Evolutionary conservation across 2,797 vertebrate genomes (phyloP), one percentile per base, ranked within the genome.

Genomic region (Pangasius djambal): DNA sequence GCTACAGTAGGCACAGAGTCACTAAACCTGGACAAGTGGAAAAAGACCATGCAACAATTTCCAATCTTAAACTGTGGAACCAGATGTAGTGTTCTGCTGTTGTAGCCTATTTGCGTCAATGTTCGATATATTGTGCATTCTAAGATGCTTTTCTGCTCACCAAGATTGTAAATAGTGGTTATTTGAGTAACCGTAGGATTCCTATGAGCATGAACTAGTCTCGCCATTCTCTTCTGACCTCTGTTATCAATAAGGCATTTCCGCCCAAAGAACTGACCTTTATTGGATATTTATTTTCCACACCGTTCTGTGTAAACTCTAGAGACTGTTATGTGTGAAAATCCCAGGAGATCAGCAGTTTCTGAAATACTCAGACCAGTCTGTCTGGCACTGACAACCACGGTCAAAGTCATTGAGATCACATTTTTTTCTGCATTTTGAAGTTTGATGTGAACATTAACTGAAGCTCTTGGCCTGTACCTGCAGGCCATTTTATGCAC

Each of bases 401-500:
- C 5, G 40, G 37, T 83, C 15, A 65, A 48, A 83, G 81, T 44
- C 40, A 63, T 59, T 65, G 37, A 67, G 61, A 50, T 50, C 15
- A 22, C 1, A 22, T 75, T 78, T 31, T 75, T 79, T 37, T 2
- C 48, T 4, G 4, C 16, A 20, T 50, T 84, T 69, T 69, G 63
- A 50, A 69, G 83, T 52, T 69, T 67, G 63, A 67, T 31, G 4
- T 67, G 83, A 67, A 31, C 61, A 67, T 84, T 67, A 84, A 84
- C 44, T 34, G n/a, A 69, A 85, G 44, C 44, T 69, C 18, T 69
- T 85, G 83, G 63, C 63, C 16, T 69, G 44, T 69, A 84, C 63
- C 61, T 52, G 18, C n/a, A 31, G 63, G 83, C 22, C 44, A 85
- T 85, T 85, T 69, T 52, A 69, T 34, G n/a, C 18, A 50, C 52